Base-by-base conservation (phyloP, 2,113 vertebrate genomes). In the Halcyon senegalensis region DNA sequence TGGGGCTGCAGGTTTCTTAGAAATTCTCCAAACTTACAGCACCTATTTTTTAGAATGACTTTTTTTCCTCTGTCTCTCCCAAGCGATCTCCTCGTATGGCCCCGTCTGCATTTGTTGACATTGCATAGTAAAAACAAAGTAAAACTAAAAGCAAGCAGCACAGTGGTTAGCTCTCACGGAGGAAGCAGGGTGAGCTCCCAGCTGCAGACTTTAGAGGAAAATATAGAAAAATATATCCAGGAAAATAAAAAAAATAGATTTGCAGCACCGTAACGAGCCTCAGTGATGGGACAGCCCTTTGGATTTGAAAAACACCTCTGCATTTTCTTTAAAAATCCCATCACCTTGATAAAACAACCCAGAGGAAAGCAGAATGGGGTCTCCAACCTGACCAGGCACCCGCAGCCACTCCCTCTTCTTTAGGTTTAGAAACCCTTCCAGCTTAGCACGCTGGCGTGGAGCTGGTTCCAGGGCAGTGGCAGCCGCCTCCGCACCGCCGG, bases 111-210 rank as follows among this genome's bases (percentile, higher is more conserved):
- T 91, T 75, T 75, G 64, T 78, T 91, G 67, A 35, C 21, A 46
- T 46, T 3, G 6, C 25, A 2, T 4, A 75, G 35, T 44, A 77
- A 86, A 78, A 66, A 10, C 60, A 67, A 92, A 95, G 80, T 53
- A 92, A 95, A 92, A 76, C 64, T 74, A 89, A 89, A 95, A 91
- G 51, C 60, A 72, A 50, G 48, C 39, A 82, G 51, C 27, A 13
- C 2, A 3, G 82, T 28, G 30, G 48, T 48, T 64, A 48, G 21
- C 59, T 64, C 41, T 31, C 27, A 15, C 0, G 0, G 83, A 70
- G 73, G 25, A 89, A 92, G 89, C 46, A 63, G 68, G 46, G 39
- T 0, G 0, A 72, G n/a, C 24, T 93, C 56, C 63, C 56, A 63
- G 41, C 86, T 84, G 68, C 82, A 41, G 30, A 4, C 31, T 55